These are phyloP conservation scores for Nicator chloris DNA, from an alignment of 2,113 vertebrate genomes.

Conservation along the genomic window DNA sequence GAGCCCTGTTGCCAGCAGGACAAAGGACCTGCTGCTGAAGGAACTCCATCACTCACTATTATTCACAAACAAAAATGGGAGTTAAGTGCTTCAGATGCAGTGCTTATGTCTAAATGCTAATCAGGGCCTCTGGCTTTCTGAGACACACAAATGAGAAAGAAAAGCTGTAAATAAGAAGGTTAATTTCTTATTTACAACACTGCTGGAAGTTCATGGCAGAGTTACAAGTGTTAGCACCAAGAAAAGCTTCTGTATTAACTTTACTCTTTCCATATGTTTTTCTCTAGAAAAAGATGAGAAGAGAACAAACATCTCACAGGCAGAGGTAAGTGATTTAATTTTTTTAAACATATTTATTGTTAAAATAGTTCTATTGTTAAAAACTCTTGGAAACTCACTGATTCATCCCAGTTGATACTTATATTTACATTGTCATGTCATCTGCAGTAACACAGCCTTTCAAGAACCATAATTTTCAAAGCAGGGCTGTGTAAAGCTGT, in stretches of 20 bases:
- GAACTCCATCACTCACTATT: rapidly evolving
- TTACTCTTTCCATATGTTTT: conserved; percentile 12
- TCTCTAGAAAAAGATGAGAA: conserved; percentile 82
- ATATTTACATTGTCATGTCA: not conserved
- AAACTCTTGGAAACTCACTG: not conserved
- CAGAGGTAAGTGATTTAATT: conserved; percentile 72
- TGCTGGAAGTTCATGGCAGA: not conserved
- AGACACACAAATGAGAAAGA: not conserved
- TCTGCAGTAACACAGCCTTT: not conserved
- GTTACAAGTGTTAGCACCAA: not conserved
- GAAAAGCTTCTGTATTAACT: not conserved
- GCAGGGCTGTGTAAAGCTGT: not conserved
- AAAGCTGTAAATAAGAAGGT: not conserved
- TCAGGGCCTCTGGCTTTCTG: not conserved
- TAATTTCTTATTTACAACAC: not conserved
- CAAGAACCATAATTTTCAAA: not conserved
- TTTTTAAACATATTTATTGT: not conserved
- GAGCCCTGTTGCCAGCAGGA: not conserved
- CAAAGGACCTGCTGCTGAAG: not conserved
- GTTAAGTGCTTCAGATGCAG: not conserved
- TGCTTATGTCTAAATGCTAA: not conserved
- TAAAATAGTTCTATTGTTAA: not conserved
- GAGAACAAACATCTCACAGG: conserved; percentile 73
- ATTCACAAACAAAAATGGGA: not conserved
- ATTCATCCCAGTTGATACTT: not conserved